Base-by-base conservation (phyloP, 2,113 vertebrate species). In the Sceloporus undulatus region DNA sequence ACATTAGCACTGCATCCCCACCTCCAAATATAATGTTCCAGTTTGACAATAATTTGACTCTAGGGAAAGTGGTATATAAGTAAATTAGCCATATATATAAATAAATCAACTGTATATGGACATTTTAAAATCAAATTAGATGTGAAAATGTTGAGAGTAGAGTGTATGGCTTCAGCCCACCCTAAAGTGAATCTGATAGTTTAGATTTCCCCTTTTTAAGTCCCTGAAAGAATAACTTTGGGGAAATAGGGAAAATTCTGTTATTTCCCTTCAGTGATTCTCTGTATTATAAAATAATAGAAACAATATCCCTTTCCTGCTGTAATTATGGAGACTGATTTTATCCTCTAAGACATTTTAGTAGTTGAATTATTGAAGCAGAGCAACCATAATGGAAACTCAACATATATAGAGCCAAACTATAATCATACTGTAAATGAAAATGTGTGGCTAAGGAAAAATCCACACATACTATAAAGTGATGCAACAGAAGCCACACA, bases 401-500 rank as follows among this genome's bases (percentile, higher is more conserved):
- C 42, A 71, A 71, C 38, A 88, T 66, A 83, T 14, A 38, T 66
- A 52, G 11, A 80, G 79, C 2, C 73, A 88, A 76, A 73, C 65
- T 56, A 56, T 89, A 90, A 16, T 14, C 48, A 66, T 14, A 65
- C 19, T 8, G 1, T 71, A 70, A 90, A 77, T 23, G 10, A 62
- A 79, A 82, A 80, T 70, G 2, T 27, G 0, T 19, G 7, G 23
- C 81, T 82, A 78, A 89, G 65, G 74, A 90, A 87, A 92, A 85
- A 82, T 56, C 27, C 23, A 14, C 21, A 42, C 65, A 40, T 52
- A 42, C 71, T 78, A 2, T 77, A 88, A 92, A 87, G 18, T 66
- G 42, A 85, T 73, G 42, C 19, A 89, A 86, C 76, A 86, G 86
- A 91, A 91, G 62, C 62, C 23, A 16, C 11, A 42, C 14, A 40